phyloP scores from a whole-genome alignment of 2,888 invertebrate species.

The Suillia variegata region DNA sequence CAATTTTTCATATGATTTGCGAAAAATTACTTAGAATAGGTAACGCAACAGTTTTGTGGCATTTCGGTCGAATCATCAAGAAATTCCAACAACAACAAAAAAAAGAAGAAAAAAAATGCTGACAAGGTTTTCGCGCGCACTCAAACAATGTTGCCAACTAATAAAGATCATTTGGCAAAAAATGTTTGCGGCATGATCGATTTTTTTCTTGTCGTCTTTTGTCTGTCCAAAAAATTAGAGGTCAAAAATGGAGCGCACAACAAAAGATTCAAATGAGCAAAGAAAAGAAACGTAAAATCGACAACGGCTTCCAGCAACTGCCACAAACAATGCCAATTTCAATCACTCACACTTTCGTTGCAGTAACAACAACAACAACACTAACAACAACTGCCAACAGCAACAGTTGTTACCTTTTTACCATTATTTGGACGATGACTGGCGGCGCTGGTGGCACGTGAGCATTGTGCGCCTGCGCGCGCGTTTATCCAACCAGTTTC shows the following conservation, averaged over 20 bases:
- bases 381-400: constrained; percentile 15
- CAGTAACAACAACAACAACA: constrained; percentile 19
- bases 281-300: constrained; percentile 2
- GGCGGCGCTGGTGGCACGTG: constrained; percentile 21
- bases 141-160: constrained; percentile 14
- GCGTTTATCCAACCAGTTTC: too few species aligned
- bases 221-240: constrained; percentile 30
- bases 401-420: background rate
- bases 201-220: too few species aligned
- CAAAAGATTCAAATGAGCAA: constrained; percentile 18
- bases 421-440: constrained; percentile 1
- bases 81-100: constrained; percentile 10
- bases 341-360: constrained; percentile 38
- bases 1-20: constrained; percentile 25
- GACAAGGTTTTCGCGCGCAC: constrained; percentile 10
- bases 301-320: constrained; percentile 31
- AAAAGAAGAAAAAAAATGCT: constrained; percentile 12
- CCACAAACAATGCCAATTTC: constrained; percentile 36
- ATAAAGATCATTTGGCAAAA: constrained; percentile 20
- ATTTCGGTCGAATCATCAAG: background rate
- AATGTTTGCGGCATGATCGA: background rate
- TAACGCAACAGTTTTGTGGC: too few species aligned
- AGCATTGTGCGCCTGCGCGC: constrained; percentile 15
- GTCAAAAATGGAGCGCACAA: constrained; percentile 29
- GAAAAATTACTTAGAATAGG: too few species aligned